Evolutionary conservation across 2,888 invertebrate genomes (phyloP), one percentile per base, ranked within the genome.

Genomic region (Xestoiulus laeticollis): DNA sequence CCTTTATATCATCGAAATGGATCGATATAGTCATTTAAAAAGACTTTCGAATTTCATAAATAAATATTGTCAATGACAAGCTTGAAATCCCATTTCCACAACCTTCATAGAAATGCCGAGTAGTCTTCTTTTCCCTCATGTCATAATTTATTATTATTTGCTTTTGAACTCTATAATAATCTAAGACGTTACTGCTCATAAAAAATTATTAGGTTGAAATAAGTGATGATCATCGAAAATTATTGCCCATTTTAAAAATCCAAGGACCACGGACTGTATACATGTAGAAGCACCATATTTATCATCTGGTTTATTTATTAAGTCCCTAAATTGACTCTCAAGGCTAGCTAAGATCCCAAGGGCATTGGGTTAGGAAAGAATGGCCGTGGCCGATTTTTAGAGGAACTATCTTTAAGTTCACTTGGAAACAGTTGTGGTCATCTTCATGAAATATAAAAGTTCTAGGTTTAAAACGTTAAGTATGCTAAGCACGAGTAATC

Each of bases 381-480:
- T 59, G 59, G 22, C 59, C 59, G 22, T 59, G 59, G 59, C 59
- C 59, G 59, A 59, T 59, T 59, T 48, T 59, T 59, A 59, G 59
- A n/a, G 22, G 59, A 59, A 59, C 59, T 22, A 59, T 59, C 16
- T 59, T 59, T n/a, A 22, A 4, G n/a, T 5, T 22, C 22, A 59
- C 59, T n/a, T 48, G 48, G 48, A 48, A 48, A 48, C 48, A 48
- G 19, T 14, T 16, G 48, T 48, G 48, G 48, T 48, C 16, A 38
- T 38, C 19, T 48, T 14, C 48, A 48, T 16, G 14, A 14, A 48
- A 8, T 38, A 8, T 5, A 38, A 38, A 38, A 38, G 38, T 8
- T 48, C 1, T 1, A 19, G 19, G 48, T 0, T 48, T 38, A 38
- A 38, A 38, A 38, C 0, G 5, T 8, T 38, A 38, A n/a, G n/a